phyloP scores from a whole-genome alignment of 2,797 vertebrate species.

The Neoniphon sammara region DNA sequence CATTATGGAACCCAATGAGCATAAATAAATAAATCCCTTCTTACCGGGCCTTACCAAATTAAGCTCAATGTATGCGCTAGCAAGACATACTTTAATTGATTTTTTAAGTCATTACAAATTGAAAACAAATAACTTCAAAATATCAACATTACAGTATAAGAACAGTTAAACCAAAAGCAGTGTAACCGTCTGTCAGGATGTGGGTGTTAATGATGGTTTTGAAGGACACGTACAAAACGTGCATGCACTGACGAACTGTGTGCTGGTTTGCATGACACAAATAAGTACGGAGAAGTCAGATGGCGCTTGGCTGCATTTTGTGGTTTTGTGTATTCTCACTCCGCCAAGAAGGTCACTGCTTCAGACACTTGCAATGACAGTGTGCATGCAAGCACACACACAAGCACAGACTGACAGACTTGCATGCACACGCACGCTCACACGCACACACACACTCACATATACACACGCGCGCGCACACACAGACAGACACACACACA shows the following conservation, averaged over 20 bases:
- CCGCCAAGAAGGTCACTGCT: neutral
- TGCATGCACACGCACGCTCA: too few species aligned
- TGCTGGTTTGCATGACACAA: neutral
- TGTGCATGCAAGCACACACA: conserved; percentile 27
- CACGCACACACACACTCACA: neutral
- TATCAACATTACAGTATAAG: too few species aligned
- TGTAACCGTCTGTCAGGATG: neutral
- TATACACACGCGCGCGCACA: conserved; percentile 9
- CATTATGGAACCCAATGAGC: neutral
- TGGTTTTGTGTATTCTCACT: conserved; percentile 6
- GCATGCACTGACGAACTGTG: neutral
- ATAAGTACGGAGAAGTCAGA: neutral
- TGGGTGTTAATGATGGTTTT: neutral
- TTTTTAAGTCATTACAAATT: neutral
- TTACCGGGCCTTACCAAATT: neutral
- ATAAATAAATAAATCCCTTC: neutral
- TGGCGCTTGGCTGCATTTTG: conserved; percentile 12
- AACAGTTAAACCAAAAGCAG: neutral
- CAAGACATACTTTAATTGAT: neutral
- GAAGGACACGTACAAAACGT: neutral
- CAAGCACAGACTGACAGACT: neutral
- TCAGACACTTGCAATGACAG: neutral
- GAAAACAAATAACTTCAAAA: neutral
- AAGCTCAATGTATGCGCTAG: neutral
- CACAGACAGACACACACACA: conserved; percentile 1